Base-by-base conservation (phyloP, 1,140 invertebrate genomes). In the Bombus consobrinus region DNA sequence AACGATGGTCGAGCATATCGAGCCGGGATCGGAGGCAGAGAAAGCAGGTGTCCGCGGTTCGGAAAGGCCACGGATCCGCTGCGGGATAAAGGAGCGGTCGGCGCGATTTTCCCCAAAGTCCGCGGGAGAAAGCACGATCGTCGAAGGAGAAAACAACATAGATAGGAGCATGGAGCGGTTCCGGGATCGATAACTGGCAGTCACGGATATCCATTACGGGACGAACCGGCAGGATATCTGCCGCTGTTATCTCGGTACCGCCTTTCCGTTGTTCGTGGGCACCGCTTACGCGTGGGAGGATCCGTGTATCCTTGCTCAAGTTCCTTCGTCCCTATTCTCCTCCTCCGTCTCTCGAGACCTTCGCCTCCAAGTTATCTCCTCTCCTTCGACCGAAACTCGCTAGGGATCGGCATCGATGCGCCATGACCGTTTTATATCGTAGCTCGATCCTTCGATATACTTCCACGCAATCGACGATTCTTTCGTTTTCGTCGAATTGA, bases 181-280 rank as follows among this genome's bases (percentile, higher is more conserved):
- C 69, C 77, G 57, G 77, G 77, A 85, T 85, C 68, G 76, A 80
- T 80, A 73, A 71, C 43, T 64, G 37, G 2, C 39, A 66, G 32
- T 69, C 57, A 37, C 10, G 57, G 32, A 57, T 76, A 62, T 84
- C 68, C 66, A 47, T 62, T 0, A 76, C 34, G 47, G 41, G n/a
- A 82, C 47, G 47, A 47, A 47, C 47, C 47, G 9, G 32, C 0
- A 18, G 18, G 57, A 53, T 85, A 80, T 85, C 77, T 85, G 32
- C 0, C 2, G 9, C 18, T 76, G 37, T 88, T 86, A 89, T 89
- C 88, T 85, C 82, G 68, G 64, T 59, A 79, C 81, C 79, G 85
- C 82, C 89, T 88, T 85, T 87, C 80, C 88, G 89, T 71, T 71
- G 87, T 89, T 86, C 80, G 47, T 18, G 75, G 62, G 43, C 83